phyloP scores from a whole-genome alignment of 2,113 vertebrate genomes.

The Neodontobutis hainanensis region DNA sequence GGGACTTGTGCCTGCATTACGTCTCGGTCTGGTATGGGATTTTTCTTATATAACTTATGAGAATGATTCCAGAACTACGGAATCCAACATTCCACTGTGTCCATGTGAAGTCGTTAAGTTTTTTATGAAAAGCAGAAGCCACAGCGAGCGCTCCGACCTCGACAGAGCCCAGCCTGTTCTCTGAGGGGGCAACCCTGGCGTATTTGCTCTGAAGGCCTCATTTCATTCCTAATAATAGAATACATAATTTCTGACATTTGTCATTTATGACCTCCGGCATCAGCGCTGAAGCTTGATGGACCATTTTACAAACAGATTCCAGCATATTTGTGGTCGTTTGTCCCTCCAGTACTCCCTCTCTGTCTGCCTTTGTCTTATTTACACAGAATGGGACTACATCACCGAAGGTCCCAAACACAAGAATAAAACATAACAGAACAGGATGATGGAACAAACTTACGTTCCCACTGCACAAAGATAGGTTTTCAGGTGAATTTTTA shows the following conservation, averaged over 20 bases:
- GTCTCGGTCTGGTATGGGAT: slow-evolving; percentile 53
- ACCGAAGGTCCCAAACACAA: background rate
- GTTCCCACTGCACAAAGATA: no score
- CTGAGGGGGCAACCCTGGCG: slow-evolving; percentile 16
- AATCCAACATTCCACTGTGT: slow-evolving; percentile 66
- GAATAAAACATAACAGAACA: background rate
- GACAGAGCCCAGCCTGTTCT: slow-evolving; percentile 49
- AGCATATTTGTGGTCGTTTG: background rate
- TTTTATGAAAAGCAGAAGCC: slow-evolving; percentile 60
- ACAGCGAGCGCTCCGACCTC: slow-evolving; percentile 38
- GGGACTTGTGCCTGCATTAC: slow-evolving; percentile 67
- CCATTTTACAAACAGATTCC: background rate
- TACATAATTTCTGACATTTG: slow-evolving; percentile 19
- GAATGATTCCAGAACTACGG: slow-evolving; percentile 57
- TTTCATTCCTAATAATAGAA: slow-evolving; percentile 8
- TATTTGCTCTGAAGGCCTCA: slow-evolving; percentile 22
- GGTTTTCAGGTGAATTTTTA: no score
- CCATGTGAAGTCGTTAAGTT: slow-evolving; percentile 62
- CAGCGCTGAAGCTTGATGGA: background rate
- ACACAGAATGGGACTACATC: background rate
- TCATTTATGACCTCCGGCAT: slow-evolving; percentile 14
- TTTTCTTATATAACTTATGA: slow-evolving; percentile 71
- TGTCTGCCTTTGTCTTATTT: background rate
- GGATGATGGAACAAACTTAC: no score
- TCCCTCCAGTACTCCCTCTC: no score